These are phyloP conservation scores for Tyria jacobaeae DNA, from an alignment of 2,888 invertebrate species.

Conservation along the genomic window DNA sequence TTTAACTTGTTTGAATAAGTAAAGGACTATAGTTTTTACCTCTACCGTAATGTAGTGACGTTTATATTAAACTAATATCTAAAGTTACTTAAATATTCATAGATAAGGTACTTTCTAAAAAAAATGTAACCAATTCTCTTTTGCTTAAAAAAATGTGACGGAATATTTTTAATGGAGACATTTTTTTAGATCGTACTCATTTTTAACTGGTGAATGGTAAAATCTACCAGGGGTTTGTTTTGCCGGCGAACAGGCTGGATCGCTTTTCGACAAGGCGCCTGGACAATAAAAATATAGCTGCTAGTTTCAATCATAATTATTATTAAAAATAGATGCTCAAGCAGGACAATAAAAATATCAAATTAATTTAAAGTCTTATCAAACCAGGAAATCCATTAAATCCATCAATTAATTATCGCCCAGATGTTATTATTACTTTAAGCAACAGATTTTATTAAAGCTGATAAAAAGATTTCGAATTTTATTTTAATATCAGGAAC, in stretches of 20 bases:
- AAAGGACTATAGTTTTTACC: neutral
- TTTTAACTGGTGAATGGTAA: neutral
- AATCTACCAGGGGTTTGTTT: constrained; percentile 21
- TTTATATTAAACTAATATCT: neutral
- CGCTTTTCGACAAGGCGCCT: constrained; percentile 51
- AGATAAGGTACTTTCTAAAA: neutral
- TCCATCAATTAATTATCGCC: neutral
- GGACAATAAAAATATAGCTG: constrained; percentile 38
- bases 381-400: too few species aligned
- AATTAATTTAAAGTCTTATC: neutral
- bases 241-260: constrained; percentile 30
- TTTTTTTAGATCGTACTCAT: neutral
- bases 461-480: too few species aligned
- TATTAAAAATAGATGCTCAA: constrained; percentile 2
- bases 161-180: too few species aligned
- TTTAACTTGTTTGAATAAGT: constrained; percentile 22
- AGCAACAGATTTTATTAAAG: neutral
- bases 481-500: neutral
- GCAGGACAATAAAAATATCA: too few species aligned
- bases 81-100: neutral
- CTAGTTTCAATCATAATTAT: neutral
- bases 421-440: neutral
- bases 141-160: neutral
- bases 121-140: neutral
- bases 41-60: too few species aligned